Base-by-base conservation (phyloP, 2,888 invertebrate species). In the Acleris literana region DNA sequence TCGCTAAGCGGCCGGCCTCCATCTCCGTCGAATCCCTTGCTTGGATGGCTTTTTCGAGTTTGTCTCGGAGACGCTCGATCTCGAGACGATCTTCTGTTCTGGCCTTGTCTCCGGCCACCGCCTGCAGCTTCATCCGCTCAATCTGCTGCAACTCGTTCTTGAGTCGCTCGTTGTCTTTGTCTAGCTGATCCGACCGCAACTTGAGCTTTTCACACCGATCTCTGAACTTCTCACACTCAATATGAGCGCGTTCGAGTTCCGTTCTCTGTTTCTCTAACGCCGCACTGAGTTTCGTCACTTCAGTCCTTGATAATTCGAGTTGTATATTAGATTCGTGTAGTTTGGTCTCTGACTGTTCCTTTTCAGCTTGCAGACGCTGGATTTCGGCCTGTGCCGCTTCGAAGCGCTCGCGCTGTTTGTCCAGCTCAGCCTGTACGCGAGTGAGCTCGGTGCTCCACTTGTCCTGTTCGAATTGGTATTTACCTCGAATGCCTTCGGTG, bases 181-280 rank as follows among this genome's bases (percentile, higher is more conserved):
- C 96, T 65, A 95, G 84, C 76, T 95, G 95, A 64, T 96, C 96
- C 61, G 94, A 93, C 71, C 95, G 94, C 64, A 94, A 84, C 77
- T 96, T 95, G n/a, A 97, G 89, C 88, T 97, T 97, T 81, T 97
- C 97, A 83, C 97, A 95, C 70, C 97, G 94, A 78, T 97, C 97
- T 75, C 97, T 94, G 70, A 97, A 95, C 90, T 97, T 97, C 82
- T 97, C 97, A 76, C 97, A 95, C 88, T 97, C 97, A 82, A 97
- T 97, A 79, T 97, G 95, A 73, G 97, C 95, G 54, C 97, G 94
- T 85, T 97, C 97, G 76, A 97, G 93, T 77, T 97, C 97, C 71
- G 94, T 92, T 49, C 97, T 94, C 83, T 96, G 96, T 80, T 97
- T 96, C 75, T 97, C 97, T 83, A 97, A 96, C 49, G 94, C 94